Evolutionary conservation across 2,797 vertebrate species (phyloP).

Genomic region (Xiphophorus birchmanni): DNA sequence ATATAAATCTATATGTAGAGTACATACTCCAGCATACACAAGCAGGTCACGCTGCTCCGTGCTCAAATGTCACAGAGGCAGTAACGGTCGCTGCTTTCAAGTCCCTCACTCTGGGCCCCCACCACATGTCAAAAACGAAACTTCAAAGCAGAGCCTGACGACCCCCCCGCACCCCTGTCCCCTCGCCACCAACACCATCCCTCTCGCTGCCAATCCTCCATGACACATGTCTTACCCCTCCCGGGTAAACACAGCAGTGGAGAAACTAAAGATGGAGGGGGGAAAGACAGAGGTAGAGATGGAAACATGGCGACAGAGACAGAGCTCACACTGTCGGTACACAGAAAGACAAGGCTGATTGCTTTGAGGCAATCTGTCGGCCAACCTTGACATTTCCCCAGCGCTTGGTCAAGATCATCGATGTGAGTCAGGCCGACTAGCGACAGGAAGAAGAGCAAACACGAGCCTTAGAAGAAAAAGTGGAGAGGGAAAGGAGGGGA

Average conservation of each 20-base stretch:
- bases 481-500: conserved; percentile 14
- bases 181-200: neutral
- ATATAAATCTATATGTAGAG: conserved; percentile 15
- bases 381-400: conserved; percentile 81
- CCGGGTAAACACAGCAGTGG: conserved; percentile 57
- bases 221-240: conserved; percentile 35
- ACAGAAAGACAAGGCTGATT: conserved; percentile 68
- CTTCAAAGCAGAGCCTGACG: conserved; percentile 64
- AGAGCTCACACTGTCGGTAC: conserved; percentile 57
- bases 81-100: conserved; percentile 64
- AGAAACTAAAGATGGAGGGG: conserved; percentile 30
- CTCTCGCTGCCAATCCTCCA: conserved; percentile 42
- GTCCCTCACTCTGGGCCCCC: conserved; percentile 47
- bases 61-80: conserved; percentile 73
- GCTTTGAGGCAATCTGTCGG: conserved; percentile 77
- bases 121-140: conserved; percentile 43
- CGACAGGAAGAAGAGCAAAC: conserved; percentile 78
- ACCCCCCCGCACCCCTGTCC: neutral
- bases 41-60: conserved; percentile 47
- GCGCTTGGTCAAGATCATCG: conserved; percentile 76
- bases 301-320: conserved; percentile 56
- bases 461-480: conserved; percentile 42
- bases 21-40: conserved; percentile 17
- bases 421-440: conserved; percentile 68
- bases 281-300: conserved; percentile 30